Conservation (phyloP, 2,888 invertebrate genomes). For the Sepiola atlantica region DNA sequence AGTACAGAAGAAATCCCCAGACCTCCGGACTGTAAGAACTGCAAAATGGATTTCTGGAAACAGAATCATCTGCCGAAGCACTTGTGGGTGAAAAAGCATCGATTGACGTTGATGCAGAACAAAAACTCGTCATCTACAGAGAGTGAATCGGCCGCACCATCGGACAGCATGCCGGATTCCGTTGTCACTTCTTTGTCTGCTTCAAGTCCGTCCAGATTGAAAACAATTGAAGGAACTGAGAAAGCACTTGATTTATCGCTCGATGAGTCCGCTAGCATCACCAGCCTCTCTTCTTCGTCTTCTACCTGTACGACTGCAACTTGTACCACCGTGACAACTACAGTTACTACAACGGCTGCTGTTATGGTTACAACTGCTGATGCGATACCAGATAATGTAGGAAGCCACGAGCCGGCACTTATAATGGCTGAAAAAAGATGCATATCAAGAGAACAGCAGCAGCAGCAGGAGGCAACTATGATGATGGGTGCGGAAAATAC, state of each 20-base stretch:
- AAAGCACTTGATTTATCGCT: slow-evolving; percentile 42
- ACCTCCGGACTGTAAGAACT: slow-evolving; percentile 96
- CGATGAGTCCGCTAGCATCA: background rate
- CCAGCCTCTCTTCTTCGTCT: background rate
- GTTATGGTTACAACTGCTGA: slow-evolving; percentile 16
- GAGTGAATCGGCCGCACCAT: slow-evolving; percentile 82
- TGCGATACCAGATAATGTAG: background rate
- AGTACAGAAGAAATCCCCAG: slow-evolving; percentile 79
- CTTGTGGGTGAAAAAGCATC: slow-evolving; percentile 95
- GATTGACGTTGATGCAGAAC: slow-evolving; percentile 90
- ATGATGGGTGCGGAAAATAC: background rate
- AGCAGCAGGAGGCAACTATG: background rate
- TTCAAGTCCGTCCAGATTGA: background rate
- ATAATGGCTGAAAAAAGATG: slow-evolving; percentile 16
- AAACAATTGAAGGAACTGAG: background rate
- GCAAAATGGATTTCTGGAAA: slow-evolving; percentile 93
- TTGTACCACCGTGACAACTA: slow-evolving; percentile 3
- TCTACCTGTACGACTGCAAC: slow-evolving; percentile 10
- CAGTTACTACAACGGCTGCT: slow-evolving; percentile 39
- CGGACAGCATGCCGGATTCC: slow-evolving; percentile 47
- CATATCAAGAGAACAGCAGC: background rate
- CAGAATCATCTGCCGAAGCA: slow-evolving; percentile 98
- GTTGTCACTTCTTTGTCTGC: background rate
- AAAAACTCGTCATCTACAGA: slow-evolving; percentile 95
- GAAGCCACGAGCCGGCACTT: background rate